Conservation (phyloP, 2,797 vertebrate species). For the Semaprochilodus insignis region DNA sequence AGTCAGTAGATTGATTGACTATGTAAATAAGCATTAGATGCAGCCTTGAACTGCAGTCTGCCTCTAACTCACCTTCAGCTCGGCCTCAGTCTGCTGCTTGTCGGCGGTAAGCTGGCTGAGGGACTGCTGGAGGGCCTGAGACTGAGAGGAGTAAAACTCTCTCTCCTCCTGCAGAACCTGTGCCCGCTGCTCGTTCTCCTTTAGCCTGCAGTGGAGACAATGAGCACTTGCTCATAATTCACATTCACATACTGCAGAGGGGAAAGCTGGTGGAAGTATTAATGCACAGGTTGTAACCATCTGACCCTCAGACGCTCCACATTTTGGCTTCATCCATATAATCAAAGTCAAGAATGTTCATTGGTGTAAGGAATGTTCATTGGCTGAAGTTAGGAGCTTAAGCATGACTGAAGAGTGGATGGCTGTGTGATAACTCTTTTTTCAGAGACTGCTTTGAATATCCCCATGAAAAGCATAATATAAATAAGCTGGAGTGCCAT, state of each 20-base stretch:
- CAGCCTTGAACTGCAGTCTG: neutral
- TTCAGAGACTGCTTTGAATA: too few relatives aligned
- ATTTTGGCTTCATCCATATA: too few relatives aligned
- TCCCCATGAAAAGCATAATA: too few relatives aligned
- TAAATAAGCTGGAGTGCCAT: too few relatives aligned
- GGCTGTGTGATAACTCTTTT: neutral
- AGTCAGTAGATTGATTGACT: neutral
- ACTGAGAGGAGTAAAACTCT: constrained; percentile 91
- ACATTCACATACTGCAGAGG: neutral
- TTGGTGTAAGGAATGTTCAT: too few relatives aligned
- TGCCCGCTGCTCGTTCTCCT: constrained; percentile 86
- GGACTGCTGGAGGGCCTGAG: constrained; percentile 88
- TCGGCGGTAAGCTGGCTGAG: constrained; percentile 90
- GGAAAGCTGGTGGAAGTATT: neutral
- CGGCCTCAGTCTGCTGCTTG: constrained; percentile 92
- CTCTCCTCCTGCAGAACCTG: constrained; percentile 89
- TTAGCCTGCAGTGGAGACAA: constrained; percentile 80
- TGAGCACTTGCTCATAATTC: constrained; percentile 6
- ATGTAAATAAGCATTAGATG: neutral
- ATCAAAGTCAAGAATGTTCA: too few relatives aligned
- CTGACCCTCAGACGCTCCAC: too few relatives aligned
- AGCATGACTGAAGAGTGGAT: too few relatives aligned
- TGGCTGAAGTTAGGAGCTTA: too few relatives aligned
- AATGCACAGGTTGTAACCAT: too few relatives aligned
- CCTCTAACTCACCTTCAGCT: constrained; percentile 86